phyloP scores from a whole-genome alignment of 2,888 invertebrate species.

The Crepidodera aurea region DNA sequence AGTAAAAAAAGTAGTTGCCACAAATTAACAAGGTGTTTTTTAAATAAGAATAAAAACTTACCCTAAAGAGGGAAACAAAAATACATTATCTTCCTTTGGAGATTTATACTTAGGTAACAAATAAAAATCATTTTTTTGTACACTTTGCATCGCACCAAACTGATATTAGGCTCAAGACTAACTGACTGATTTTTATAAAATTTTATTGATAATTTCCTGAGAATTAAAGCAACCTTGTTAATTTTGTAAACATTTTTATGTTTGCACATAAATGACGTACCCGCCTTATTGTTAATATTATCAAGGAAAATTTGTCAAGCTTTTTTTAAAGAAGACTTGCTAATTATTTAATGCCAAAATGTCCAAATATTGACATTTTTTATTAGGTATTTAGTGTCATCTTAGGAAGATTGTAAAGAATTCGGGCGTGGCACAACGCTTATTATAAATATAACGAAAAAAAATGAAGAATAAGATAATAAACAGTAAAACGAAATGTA shows the following conservation, averaged over 20 bases:
- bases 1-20: too few relatives aligned
- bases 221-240: constrained; percentile 20
- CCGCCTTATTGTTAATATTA: not conserved
- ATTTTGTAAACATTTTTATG: constrained; percentile 30
- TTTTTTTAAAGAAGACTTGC: not conserved
- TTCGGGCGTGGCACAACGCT: too few relatives aligned
- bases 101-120: constrained; percentile 9
- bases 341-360: constrained; percentile 10
- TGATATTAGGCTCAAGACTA: too few relatives aligned
- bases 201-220: constrained; percentile 20
- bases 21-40: too few relatives aligned
- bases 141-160: not conserved
- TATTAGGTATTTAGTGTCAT: not conserved
- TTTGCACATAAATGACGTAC: constrained; percentile 3
- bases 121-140: constrained; percentile 12
- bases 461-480: too few relatives aligned
- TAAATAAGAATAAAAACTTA: too few relatives aligned
- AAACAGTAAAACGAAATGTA: too few relatives aligned
- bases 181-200: constrained; percentile 8
- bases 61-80: constrained; percentile 20
- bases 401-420: too few relatives aligned
- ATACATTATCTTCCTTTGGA: constrained; percentile 1
- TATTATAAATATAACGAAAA: too few relatives aligned
- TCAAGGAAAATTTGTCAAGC: constrained; percentile 18
- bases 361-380: not conserved